A percentile compares a stretch with the other conserved stretches of the same genome.
phyloP scores from a whole-genome alignment of 2,888 invertebrate genomes.

The Galeruca laticollis region DNA sequence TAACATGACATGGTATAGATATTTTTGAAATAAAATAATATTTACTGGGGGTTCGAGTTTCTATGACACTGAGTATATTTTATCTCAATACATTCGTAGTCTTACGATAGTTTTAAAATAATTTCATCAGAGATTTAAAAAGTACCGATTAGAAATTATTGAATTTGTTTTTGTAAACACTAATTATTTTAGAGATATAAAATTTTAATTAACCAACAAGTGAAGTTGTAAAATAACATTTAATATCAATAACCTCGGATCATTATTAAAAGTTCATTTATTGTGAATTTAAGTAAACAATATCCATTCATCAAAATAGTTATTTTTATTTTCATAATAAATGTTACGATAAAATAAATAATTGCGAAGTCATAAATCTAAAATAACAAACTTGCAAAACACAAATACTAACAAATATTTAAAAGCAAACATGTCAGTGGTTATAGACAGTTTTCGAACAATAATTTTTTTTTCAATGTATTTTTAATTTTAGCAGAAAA shows the following conservation, averaged over 20 bases:
- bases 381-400: background rate
- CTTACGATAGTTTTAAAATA: background rate
- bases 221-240: background rate
- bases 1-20: no score
- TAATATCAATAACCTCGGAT: background rate
- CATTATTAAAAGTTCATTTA: background rate
- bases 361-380: background rate
- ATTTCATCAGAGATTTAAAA: background rate
- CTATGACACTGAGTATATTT: no score
- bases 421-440: no score
- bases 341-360: background rate
- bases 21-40: no score
- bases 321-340: no score
- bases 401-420: no score
- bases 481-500: no score
- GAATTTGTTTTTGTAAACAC: background rate
- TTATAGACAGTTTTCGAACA: no score
- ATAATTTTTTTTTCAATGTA: no score
- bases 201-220: conserved; percentile 1
- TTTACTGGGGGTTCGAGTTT: no score
- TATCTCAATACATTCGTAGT: background rate
- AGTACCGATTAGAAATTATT: background rate
- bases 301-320: background rate
- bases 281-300: background rate
- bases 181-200: background rate